Conservation (phyloP, 2,113 vertebrate genomes). For the Pomatostomus ruficeps region DNA sequence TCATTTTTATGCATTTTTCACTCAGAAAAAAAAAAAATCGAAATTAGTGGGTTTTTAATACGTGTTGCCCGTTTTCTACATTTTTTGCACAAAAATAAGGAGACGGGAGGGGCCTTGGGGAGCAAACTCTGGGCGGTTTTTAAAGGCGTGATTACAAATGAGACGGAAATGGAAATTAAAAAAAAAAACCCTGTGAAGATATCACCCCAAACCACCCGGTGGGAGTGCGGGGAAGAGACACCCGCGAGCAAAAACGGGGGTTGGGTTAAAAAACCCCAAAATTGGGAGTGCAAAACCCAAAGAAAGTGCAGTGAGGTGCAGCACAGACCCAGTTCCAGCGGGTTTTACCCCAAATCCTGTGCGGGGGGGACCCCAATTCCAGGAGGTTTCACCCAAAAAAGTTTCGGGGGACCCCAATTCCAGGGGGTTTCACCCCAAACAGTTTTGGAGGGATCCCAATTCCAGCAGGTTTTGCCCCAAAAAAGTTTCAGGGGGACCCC, state of each 20-base stretch:
- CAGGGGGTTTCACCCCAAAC: background rate
- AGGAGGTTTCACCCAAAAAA: background rate
- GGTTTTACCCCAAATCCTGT: background rate
- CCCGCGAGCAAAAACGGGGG: background rate
- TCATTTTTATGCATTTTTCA: accelerated
- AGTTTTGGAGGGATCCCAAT: no score
- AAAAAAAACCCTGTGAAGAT: no score
- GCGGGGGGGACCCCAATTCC: background rate
- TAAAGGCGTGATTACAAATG: background rate
- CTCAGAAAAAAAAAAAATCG: background rate
- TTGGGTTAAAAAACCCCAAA: background rate
- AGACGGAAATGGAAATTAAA: background rate
- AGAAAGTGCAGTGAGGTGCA: accelerated
- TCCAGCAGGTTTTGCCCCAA: no score
- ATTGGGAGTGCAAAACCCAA: accelerated
- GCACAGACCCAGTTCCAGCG: background rate
- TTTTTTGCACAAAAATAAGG: background rate
- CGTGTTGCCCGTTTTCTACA: accelerated
- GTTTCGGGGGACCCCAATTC: no score
- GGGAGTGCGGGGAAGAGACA: background rate
- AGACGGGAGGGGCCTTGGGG: background rate
- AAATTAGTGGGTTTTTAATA: background rate
- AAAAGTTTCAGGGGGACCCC: background rate
- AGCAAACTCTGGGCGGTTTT: background rate
- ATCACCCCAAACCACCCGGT: background rate